phyloP scores from a whole-genome alignment of 2,888 invertebrate genomes.

The Harpalus rubripes region DNA sequence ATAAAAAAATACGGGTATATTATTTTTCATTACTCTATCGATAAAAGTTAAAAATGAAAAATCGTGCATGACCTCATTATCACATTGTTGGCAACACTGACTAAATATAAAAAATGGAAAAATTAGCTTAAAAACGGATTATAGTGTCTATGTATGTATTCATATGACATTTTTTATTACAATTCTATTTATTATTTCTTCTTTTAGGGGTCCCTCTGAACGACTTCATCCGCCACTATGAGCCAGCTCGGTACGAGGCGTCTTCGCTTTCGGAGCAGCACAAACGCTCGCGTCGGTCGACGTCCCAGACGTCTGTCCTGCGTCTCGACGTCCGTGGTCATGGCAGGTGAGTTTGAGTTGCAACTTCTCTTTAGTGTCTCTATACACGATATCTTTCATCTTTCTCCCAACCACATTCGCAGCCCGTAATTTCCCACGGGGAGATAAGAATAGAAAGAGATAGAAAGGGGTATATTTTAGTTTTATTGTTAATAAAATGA shows the following conservation, averaged over 20 bases:
- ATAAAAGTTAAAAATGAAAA: too few relatives aligned
- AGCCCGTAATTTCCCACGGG: slow-evolving; percentile 19
- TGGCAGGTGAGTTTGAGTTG: slow-evolving; percentile 79
- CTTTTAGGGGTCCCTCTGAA: slow-evolving; percentile 81
- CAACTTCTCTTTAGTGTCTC: neutral
- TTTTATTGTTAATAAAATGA: neutral
- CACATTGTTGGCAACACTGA: too few relatives aligned
- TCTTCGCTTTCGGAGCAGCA: slow-evolving; percentile 77
- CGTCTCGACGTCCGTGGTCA: slow-evolving; percentile 83
- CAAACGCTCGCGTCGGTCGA: slow-evolving; percentile 75
- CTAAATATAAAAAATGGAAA: too few relatives aligned
- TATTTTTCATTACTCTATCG: too few relatives aligned
- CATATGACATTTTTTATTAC: too few relatives aligned
- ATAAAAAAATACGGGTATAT: too few relatives aligned
- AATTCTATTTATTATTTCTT: neutral
- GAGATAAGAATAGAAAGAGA: neutral
- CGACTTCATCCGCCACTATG: slow-evolving; percentile 90
- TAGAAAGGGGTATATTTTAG: neutral
- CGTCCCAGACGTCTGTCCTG: slow-evolving; percentile 76
- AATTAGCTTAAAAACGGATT: too few relatives aligned
- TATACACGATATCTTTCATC: neutral
- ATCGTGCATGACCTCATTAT: too few relatives aligned
- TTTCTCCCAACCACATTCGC: neutral
- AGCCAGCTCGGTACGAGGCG: slow-evolving; percentile 87
- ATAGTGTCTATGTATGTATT: too few relatives aligned